These are phyloP conservation scores for Tychaedon coryphoeus DNA, from an alignment of 2,113 vertebrate species.

Conservation along the genomic window DNA sequence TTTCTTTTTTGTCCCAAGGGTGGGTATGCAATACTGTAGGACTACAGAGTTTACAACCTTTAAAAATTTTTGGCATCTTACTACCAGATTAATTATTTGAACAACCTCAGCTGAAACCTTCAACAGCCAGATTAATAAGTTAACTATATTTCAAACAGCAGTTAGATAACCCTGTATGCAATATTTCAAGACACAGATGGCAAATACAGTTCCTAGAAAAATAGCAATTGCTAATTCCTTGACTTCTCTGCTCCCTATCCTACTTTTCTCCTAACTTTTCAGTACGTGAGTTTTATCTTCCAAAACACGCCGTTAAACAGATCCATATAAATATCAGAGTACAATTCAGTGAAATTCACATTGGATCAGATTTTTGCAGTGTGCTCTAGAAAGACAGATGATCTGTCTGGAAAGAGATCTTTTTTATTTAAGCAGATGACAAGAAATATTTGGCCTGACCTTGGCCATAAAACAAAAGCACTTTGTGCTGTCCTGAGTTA, in stretches of 20 bases:
- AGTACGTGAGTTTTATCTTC: not conserved
- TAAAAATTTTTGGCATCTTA: not conserved
- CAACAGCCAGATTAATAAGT: not conserved
- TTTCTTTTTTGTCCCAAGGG: not conserved
- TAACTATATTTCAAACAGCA: not conserved
- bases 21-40: not conserved
- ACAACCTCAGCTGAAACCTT: not conserved
- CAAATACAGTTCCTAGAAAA: not conserved
- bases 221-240: not conserved
- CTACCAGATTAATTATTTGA: not conserved
- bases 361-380: not conserved
- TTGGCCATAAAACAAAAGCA: not conserved
- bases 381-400: not conserved
- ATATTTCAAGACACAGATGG: not conserved
- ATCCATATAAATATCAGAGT: not conserved
- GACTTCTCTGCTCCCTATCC: not conserved
- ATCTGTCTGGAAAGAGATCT: not conserved
- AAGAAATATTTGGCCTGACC: not conserved
- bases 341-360: not conserved
- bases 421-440: not conserved
- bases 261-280: not conserved
- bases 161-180: not conserved
- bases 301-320: not conserved
- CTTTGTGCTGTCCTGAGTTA: not conserved
- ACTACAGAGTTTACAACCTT: not conserved